Evolutionary conservation across 2,113 vertebrate species (phyloP).

Genomic region (Rousettus leschenaultii): DNA sequence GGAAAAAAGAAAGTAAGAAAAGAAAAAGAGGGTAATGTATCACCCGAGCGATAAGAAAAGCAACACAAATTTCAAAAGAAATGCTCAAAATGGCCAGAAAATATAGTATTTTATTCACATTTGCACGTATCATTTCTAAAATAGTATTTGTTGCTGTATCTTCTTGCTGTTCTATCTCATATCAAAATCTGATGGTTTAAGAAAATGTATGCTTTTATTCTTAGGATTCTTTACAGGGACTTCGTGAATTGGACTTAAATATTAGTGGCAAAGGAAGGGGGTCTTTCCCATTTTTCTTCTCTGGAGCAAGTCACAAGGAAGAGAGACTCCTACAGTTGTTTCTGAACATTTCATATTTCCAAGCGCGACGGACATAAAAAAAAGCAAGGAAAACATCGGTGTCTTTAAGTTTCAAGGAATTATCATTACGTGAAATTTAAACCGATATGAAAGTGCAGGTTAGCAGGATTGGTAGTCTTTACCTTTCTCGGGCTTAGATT

Average conservation of each 20-base stretch:
- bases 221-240: slow-evolving; percentile 4
- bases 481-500: background rate
- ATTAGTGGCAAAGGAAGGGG: background rate
- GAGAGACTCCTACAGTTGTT: background rate
- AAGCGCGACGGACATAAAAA: background rate
- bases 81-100: background rate
- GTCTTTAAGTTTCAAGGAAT: background rate
- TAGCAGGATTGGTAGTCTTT: background rate
- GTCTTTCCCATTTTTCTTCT: background rate
- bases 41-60: background rate
- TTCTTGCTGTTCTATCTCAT: background rate
- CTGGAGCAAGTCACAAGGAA: background rate
- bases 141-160: background rate
- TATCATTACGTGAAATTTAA: slow-evolving; percentile 7
- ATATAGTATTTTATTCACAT: background rate
- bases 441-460: background rate
- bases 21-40: background rate
- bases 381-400: background rate
- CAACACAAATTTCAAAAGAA: slow-evolving; percentile 19
- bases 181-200: background rate
- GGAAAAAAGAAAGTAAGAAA: background rate
- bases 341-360: background rate
- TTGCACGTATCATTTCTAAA: background rate
- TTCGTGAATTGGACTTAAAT: background rate
- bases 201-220: background rate